These are phyloP conservation scores for Acanthaster planci DNA, from an alignment of 35 echinoderm and acorn worm species.

Conservation along the genomic window DNA sequence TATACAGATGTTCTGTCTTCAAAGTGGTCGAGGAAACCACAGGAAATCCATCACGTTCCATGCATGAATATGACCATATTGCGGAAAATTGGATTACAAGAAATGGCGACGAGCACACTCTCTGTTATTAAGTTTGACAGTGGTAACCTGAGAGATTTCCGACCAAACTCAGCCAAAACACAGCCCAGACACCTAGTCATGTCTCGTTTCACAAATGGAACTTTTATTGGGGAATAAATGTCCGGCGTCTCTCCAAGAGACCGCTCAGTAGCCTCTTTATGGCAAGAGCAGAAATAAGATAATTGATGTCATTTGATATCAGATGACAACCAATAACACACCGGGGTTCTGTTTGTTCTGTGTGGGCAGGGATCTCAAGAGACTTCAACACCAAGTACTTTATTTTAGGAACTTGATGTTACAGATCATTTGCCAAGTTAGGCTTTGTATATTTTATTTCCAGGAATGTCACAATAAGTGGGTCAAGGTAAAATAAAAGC, in stretches of 20 bases:
- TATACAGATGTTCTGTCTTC: background rate
- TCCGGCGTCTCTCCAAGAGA: background rate
- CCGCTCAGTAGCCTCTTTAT: background rate
- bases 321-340: background rate
- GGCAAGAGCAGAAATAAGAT: background rate
- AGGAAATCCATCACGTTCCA: slow-evolving; percentile 12
- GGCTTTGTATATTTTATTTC: too few species aligned
- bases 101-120: background rate
- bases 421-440: too few species aligned
- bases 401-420: too few species aligned
- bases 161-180: background rate
- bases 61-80: background rate
- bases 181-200: background rate
- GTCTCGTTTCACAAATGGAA: slow-evolving; percentile 15
- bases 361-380: too few species aligned
- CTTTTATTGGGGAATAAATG: background rate
- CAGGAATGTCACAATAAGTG: too few species aligned
- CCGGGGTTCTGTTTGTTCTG: too few species aligned
- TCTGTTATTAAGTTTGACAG: slow-evolving; percentile 11
- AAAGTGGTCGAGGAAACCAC: background rate
- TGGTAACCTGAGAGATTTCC: background rate
- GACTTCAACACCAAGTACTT: too few species aligned
- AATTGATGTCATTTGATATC: background rate
- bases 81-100: background rate
- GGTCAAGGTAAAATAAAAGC: too few species aligned